These are phyloP conservation scores for Heterodera filipjevi DNA, from an alignment of 2,888 invertebrate species.

Conservation along the genomic window DNA sequence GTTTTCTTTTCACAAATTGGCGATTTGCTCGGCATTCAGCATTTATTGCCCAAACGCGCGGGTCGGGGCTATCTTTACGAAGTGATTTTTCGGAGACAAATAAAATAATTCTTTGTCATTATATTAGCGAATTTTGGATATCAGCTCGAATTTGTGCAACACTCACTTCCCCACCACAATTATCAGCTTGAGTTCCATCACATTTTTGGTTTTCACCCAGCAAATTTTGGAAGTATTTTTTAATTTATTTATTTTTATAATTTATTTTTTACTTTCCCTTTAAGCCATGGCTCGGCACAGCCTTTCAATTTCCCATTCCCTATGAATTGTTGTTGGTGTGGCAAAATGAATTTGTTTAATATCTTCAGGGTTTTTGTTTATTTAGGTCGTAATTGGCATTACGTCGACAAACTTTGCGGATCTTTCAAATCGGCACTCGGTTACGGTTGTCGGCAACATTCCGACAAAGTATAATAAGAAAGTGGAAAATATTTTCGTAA, in stretches of 20 bases:
- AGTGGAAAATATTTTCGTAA: neutral
- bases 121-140: constrained; percentile 50
- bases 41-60: constrained; percentile 48
- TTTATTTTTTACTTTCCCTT: neutral
- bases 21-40: constrained; percentile 54
- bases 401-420: constrained; percentile 63
- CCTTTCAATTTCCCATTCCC: constrained; percentile 62
- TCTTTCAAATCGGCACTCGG: constrained; percentile 54
- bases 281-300: constrained; percentile 57
- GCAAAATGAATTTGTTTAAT: constrained; percentile 32
- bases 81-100: constrained; percentile 34
- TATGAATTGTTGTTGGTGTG: constrained; percentile 57
- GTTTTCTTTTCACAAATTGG: constrained; percentile 64
- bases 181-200: constrained; percentile 56
- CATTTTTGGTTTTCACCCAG: constrained; percentile 53
- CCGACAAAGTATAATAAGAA: constrained; percentile 53
- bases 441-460: constrained; percentile 61
- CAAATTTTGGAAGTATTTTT: constrained; percentile 44
- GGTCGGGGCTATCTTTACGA: constrained; percentile 61
- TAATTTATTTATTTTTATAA: neutral
- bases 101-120: neutral
- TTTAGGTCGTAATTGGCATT: constrained; percentile 57
- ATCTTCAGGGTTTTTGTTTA: neutral
- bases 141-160: constrained; percentile 47
- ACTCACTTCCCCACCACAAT: constrained; percentile 50